A percentile compares a stretch with the other conserved stretches of the same genome.
Conservation (phyloP, 2,888 invertebrate species). For the Synergus gifuensis region DNA sequence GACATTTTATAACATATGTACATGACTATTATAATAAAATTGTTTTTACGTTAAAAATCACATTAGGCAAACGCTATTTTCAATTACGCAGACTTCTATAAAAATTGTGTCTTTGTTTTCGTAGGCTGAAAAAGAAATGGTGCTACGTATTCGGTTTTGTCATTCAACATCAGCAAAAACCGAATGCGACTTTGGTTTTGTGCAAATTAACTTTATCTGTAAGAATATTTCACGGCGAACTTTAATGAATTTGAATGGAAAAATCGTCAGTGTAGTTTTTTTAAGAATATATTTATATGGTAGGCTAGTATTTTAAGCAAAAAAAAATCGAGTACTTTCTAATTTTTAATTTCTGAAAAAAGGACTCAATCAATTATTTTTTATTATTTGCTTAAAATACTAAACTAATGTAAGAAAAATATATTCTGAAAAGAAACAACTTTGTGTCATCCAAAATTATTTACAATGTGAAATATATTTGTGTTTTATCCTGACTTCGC, state of each 20-base stretch:
- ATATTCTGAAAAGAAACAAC: not conserved
- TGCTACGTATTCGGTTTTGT: conserved; percentile 1
- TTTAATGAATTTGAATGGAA: not conserved
- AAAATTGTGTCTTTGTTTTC: conserved; percentile 5
- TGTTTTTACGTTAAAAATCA: conserved; percentile 50
- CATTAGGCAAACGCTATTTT: conserved; percentile 23
- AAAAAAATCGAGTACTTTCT: not conserved
- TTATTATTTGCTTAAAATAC: not conserved
- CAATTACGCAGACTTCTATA: not conserved
- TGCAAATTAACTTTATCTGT: conserved; percentile 8
- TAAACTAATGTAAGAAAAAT: not conserved
- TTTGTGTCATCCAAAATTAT: conserved; percentile 21
- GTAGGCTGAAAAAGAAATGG: not conserved
- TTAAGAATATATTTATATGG: not conserved
- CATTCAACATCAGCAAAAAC: not conserved
- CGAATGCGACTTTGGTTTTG: not conserved
- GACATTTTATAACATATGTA: conserved; percentile 67
- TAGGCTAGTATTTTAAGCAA: not conserved
- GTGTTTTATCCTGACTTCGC: conserved; percentile 21
- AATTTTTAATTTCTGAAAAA: not conserved
- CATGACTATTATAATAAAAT: conserved; percentile 62
- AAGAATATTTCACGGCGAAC: not conserved
- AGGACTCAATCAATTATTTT: not conserved
- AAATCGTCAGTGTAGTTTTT: too few relatives aligned
- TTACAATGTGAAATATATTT: conserved; percentile 40